phyloP scores from a whole-genome alignment of 2,888 invertebrate species.

The Epiblema foenella region DNA sequence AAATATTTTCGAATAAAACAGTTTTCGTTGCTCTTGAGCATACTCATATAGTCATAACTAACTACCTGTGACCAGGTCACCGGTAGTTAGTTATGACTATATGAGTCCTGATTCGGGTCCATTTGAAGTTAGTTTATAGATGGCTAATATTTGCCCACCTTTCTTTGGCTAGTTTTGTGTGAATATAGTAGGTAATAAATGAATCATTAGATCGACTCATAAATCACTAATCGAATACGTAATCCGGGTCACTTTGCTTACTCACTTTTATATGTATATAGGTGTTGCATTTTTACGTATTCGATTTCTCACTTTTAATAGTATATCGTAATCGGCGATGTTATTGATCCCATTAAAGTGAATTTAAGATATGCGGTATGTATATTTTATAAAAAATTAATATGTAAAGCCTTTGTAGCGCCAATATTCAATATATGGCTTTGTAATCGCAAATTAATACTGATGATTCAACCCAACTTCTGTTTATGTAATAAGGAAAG shows the following conservation, averaged over 20 bases:
- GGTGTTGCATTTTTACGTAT: neutral
- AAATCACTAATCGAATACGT: neutral
- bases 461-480: constrained; percentile 38
- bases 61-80: too few species aligned
- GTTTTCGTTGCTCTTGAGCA: too few species aligned
- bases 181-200: too few species aligned
- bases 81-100: too few species aligned
- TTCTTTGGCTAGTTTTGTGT: neutral
- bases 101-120: too few species aligned
- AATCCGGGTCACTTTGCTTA: neutral
- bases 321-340: neutral
- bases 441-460: constrained; percentile 21
- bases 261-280: neutral
- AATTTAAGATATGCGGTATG: constrained; percentile 25
- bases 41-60: too few species aligned
- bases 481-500: constrained; percentile 43
- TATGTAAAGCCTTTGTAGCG: constrained; percentile 25
- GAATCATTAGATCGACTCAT: neutral
- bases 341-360: neutral
- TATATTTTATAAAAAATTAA: constrained; percentile 12
- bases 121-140: too few species aligned
- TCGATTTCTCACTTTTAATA: neutral
- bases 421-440: constrained; percentile 27
- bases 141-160: too few species aligned
- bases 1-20: too few species aligned